Base-by-base conservation (phyloP, 2,888 invertebrate species). In the Temnothorax unifasciatus region DNA sequence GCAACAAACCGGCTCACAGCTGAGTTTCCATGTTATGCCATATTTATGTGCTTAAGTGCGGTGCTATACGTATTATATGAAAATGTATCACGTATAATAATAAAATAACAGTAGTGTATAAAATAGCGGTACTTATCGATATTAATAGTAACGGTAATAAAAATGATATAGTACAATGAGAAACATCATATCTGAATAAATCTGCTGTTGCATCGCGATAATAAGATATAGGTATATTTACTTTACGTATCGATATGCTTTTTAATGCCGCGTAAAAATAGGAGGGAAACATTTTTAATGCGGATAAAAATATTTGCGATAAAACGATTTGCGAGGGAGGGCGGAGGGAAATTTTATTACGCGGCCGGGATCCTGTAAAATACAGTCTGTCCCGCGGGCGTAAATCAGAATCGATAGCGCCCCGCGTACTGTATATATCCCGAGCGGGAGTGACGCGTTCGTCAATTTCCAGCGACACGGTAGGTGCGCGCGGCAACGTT, bases 41-140 rank as follows among this genome's bases (percentile, higher is more conserved):
- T 73, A 73, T 73, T 68, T 77, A 69, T 77, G 29, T 57, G 29
- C 21, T 77, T 77, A 68, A 44, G 41, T 68, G n/a, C 44, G n/a
- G n/a, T 15, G 18, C 54, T 13, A 29, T 38, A 50, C 9, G 11
- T n/a, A n/a, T n/a, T n/a, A n/a, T n/a, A 29, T 29, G n/a, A 77
- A n/a, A 57, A 29, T 44, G 25, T 44, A 15, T 21, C 8, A 3
- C 25, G 15, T 41, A 2, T 64, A 52, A 75, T 64, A 64, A 25
- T 41, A 34, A 41, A 57, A 54, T 6, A 18, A 44, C 41, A n/a
- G 15, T n/a, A 34, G 3, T 25, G n/a, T 54, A n/a, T 54, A 34
- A 54, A 57, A 44, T 29, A 21, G n/a, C 3, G 5, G 13, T 21
- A 5, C 11, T 59, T 1, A 15, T 47, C 41, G 41, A 29, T 77